Base-by-base conservation (phyloP, 2,888 invertebrate species). In the Acholoe squamosa region DNA sequence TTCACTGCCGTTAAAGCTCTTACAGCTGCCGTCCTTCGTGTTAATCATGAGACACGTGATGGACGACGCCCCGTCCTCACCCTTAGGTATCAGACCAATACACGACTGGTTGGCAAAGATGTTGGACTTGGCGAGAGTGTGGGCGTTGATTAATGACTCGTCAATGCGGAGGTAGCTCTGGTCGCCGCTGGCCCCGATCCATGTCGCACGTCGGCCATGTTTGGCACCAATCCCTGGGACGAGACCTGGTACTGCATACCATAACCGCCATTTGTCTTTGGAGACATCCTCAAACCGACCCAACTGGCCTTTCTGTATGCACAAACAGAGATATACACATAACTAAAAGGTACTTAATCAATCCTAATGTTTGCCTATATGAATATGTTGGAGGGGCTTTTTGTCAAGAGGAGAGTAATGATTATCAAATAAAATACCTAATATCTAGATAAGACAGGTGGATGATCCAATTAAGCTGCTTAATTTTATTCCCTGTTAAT, bases 161-260 rank as follows among this genome's bases (percentile, higher is more conserved):
- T 99, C 98, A 90, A 99, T 97, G 96, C 98, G 98, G 88, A 99
- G 97, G 95, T 98, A 98, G 0, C 86, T 86, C 86, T 98, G 98
- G 96, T 99, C 99, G 0, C 98, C 99, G n/a, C 98, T 98, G 5
- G 99, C 99, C 0, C 98, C 98, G 25, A 99, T 97, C 98, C 98
- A 99, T 0, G 98, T 98, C 0, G 98, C 99, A 94, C 98, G 97
- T 93, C 98, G 97, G 0, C 98, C 98, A 96, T 97, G 97, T 91
- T 97, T 97, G 0, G 98, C 97, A 0, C 99, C 99, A 80, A 98
- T 97, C 89, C 97, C 97, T 0, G 98, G 97, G 52, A 99, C 97
- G 0, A 97, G 96, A 7, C 97, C 97, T 0, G 98, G 98, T 90
- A 97, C 97, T 43, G 98, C 95, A 94, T 96, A 96, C 96, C 96